These are phyloP conservation scores for Cartodere bifasciata DNA, from an alignment of 2,888 invertebrate genomes.

Conservation along the genomic window DNA sequence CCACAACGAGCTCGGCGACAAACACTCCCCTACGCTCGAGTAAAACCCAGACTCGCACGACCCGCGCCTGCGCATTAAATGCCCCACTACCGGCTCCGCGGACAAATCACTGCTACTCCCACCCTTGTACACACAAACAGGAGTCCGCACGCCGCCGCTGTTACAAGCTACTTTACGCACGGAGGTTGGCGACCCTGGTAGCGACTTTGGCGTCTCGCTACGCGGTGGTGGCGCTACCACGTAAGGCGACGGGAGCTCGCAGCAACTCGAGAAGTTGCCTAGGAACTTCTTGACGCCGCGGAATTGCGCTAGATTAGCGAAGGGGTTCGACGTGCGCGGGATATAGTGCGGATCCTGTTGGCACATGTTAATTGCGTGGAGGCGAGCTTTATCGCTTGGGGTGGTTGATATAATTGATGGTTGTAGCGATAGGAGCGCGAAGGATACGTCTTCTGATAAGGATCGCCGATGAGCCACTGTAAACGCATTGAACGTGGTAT, in stretches of 20 bases:
- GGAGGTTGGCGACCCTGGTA: constrained; percentile 40
- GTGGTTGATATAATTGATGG: too few species aligned
- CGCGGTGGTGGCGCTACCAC: constrained; percentile 28
- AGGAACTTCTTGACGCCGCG: constrained; percentile 74
- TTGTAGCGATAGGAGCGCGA: constrained; percentile 45
- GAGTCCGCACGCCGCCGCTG: too few species aligned
- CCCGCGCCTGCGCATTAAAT: constrained; percentile 52
- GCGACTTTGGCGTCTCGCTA: constrained; percentile 34
- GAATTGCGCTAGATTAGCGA: constrained; percentile 60
- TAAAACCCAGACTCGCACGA: constrained; percentile 86
- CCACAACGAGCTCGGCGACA: constrained; percentile 33
- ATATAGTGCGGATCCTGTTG: constrained; percentile 72
- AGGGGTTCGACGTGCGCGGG: constrained; percentile 57
- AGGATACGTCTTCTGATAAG: constrained; percentile 54
- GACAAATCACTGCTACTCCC: constrained; percentile 31
- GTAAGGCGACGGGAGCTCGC: constrained; percentile 62
- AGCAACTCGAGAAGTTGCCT: constrained; percentile 67
- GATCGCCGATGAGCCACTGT: constrained; percentile 58
- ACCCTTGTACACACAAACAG: too few species aligned
- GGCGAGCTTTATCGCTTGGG: constrained; percentile 62
- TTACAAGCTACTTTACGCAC: constrained; percentile 30
- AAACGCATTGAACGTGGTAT: too few species aligned
- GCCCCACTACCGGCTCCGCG: constrained; percentile 18
- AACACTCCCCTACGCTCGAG: constrained; percentile 59
- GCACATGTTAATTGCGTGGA: constrained; percentile 68